A percentile compares a stretch with the other conserved stretches of the same genome.
phyloP scores from a whole-genome alignment of 2,113 vertebrate genomes.

The Brachyhypopomus occidentalis region DNA sequence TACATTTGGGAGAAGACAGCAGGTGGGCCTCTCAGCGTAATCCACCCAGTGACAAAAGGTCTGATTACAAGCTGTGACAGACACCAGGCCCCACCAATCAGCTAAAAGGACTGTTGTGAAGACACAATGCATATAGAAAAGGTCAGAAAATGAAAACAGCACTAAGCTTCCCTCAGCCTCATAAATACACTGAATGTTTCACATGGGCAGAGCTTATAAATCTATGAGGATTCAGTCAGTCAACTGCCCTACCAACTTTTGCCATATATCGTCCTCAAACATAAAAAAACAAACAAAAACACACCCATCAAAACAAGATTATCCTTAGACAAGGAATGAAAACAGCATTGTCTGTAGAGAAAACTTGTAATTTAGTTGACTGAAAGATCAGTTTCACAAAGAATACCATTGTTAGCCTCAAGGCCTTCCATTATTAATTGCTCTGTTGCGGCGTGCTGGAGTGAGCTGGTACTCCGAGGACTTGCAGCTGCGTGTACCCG shows the following conservation, averaged over 20 bases:
- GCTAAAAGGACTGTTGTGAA: background rate
- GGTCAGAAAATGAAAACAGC: background rate
- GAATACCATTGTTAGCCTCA: conserved; percentile 6
- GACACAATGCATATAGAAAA: too few relatives aligned
- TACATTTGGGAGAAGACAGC: background rate
- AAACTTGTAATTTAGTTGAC: conserved; percentile 28
- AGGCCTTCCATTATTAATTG: conserved; percentile 36
- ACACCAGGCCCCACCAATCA: background rate
- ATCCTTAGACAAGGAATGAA: conserved; percentile 14
- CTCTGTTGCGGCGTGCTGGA: conserved; percentile 10
- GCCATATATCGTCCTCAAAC: background rate
- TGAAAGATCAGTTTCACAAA: conserved; percentile 22
- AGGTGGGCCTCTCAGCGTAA: conserved; percentile 15
- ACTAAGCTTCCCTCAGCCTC: background rate
- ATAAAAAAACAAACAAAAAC: background rate
- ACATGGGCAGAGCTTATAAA: background rate
- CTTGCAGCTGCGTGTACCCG: background rate
- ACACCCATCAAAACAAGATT: background rate
- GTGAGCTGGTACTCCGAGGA: conserved; percentile 21
- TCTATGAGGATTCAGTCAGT: conserved; percentile 6
- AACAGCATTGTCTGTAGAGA: conserved; percentile 20
- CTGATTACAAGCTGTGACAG: background rate
- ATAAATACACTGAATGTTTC: conserved; percentile 22
- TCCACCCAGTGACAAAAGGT: background rate
- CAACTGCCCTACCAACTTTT: background rate